Base-by-base conservation (phyloP, 2,113 vertebrate genomes). In the Mobula birostris region DNA sequence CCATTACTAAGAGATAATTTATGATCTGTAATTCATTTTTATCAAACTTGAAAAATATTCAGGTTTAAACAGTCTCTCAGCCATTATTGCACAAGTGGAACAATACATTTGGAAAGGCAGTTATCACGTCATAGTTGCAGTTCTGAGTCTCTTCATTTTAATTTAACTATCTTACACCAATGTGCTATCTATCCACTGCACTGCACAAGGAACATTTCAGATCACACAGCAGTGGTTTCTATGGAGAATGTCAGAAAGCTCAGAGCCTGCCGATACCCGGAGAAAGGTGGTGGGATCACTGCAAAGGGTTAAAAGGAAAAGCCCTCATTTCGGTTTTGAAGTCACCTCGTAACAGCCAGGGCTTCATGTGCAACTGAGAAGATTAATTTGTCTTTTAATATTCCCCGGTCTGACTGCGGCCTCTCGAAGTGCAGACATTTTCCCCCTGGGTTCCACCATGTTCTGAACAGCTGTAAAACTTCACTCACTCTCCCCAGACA, bases 131-230 rank as follows among this genome's bases (percentile, higher is more conserved):
- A 90, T 93, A 93, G 27, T 93, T 74, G 24, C 91, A 72, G 91
- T 74, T 29, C 72, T 93, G 70, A 74, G 19, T 78, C 95, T 83
- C 94, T 92, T 94, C 94, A 95, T 94, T 94, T 95, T 94, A 77
- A 94, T 90, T 95, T 95, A 94, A 77, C 95, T 95, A 70, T 40
- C 85, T 95, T 95, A 93, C 70, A 94, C 83, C 66, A 95, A 72
- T 96, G 94, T 94, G 94, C 95, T 36, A 95, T 94, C 83, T 36
- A 95, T 94, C 83, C 95, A 95, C 95, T 95, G 82, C 11, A 95
- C 5, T 36, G 94, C 17, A 14, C 78, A 95, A 94, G 90, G 94
- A 63, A 83, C 94, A 94, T 1, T 94, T 94, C 94, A 94, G 79
- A 94, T 94, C 92, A 77, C 95, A 95, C 85, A 95, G 94, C 93